Conservation (phyloP, 2,797 vertebrate genomes). For the Diceros bicornis region DNA sequence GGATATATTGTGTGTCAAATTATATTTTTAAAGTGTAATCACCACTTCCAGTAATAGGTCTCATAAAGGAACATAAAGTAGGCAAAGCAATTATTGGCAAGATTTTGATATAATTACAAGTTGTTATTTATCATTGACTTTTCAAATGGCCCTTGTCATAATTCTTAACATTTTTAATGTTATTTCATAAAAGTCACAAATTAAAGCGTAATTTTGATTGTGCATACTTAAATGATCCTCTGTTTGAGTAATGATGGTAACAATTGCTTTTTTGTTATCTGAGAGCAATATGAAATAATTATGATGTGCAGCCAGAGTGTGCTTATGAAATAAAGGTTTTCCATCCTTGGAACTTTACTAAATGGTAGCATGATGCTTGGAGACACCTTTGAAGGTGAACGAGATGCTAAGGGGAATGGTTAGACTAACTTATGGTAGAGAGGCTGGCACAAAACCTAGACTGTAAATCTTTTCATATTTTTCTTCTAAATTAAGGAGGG, state of each 20-base stretch:
- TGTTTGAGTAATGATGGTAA: background rate
- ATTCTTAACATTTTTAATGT: conserved; percentile 57
- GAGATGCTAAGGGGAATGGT: background rate
- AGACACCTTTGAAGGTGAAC: background rate
- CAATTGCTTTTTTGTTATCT: conserved; percentile 6
- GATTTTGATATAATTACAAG: background rate
- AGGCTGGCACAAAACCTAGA: background rate
- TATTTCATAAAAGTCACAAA: conserved; percentile 31
- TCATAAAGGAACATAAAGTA: conserved; percentile 7
- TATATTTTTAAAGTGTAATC: conserved; percentile 58
- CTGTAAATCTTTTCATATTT: background rate
- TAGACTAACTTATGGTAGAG: background rate
- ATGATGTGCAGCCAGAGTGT: background rate
- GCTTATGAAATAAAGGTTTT: background rate
- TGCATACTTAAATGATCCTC: background rate
- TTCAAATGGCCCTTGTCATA: background rate
- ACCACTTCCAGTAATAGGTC: background rate
- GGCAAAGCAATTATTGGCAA: conserved; percentile 36
- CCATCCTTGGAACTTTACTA: background rate
- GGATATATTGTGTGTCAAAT: background rate
- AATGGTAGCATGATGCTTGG: background rate
- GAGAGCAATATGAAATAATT: conserved; percentile 27
- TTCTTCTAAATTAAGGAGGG: background rate
- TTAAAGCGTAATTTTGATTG: conserved; percentile 46
- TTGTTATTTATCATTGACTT: conserved; percentile 39